phyloP scores from a whole-genome alignment of 2,113 vertebrate genomes.

The Callipepla californica region DNA sequence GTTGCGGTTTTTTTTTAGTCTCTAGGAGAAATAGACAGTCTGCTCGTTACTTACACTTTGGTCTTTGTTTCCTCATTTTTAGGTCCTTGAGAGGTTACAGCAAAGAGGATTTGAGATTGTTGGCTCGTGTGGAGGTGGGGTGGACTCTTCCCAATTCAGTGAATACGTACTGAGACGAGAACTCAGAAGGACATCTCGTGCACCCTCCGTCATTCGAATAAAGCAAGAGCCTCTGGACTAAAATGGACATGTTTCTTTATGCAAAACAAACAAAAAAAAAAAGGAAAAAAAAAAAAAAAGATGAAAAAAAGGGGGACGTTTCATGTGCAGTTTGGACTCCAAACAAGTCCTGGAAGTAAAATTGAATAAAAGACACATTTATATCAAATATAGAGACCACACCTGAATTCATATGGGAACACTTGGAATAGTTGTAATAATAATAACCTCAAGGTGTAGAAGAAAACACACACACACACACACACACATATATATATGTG shows the following conservation, averaged over 20 bases:
- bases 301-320: constrained; percentile 57
- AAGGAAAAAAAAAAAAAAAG: neutral
- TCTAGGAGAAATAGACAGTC: neutral
- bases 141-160: constrained; percentile 96
- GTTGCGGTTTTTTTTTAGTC: neutral
- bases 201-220: constrained; percentile 86
- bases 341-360: constrained; percentile 79
- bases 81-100: constrained; percentile 95
- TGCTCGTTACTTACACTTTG: neutral
- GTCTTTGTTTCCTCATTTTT: constrained; percentile 1
- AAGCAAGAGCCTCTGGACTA: constrained; percentile 93
- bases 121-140: constrained; percentile 92
- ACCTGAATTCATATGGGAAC: constrained; percentile 82
- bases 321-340: constrained; percentile 77
- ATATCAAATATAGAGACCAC: constrained; percentile 81
- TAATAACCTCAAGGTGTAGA: constrained; percentile 78
- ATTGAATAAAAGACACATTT: constrained; percentile 82
- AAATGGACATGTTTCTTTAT: constrained; percentile 79
- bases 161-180: constrained; percentile 92
- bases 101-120: constrained; percentile 93
- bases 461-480: neutral
- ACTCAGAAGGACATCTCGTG: constrained; percentile 82
- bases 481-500: constrained; percentile 46
- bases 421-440: constrained; percentile 76
- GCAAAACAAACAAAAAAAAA: constrained; percentile 58